Evolutionary conservation across 1,140 invertebrate genomes (phyloP), one percentile per base, ranked within the genome.

Genomic region (Caligus rogercresseyi): DNA sequence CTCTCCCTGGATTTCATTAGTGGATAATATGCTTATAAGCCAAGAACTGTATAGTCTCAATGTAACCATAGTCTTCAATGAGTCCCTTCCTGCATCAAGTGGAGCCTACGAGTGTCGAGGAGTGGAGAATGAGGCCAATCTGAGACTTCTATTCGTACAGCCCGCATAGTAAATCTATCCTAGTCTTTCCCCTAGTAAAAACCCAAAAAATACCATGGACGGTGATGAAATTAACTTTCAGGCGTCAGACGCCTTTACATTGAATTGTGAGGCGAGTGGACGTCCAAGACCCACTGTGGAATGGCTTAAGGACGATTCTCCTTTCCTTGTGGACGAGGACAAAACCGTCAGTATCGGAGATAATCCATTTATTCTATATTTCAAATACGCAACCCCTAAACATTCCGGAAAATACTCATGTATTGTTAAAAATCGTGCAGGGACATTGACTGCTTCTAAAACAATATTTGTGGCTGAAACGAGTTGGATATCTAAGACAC

Each of bases 361-460:
- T 15, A 56, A 21, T 14, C 19, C 19, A 18, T 25, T 21, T 21
- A 56, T 25, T 25, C 20, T 56, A 18, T 20, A 20, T 20, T 21
- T 56, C 54, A 56, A 56, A 14, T 56, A 56, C 24, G 54, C 54
- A 1, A 56, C 54, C 15, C 24, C 54, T 21, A 56, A 3, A 11
- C 20, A 60, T 3, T 53, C 57, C 3, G 57, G 57, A 19, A 19
- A 18, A 18, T 60, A 60, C 26, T 18, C 21, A 14, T 60, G 57
- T 60, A 2, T 1, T 2, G 24, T 16, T 31, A 3, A 1, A 3
- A 60, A 43, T 25, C 2, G 57, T 2, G 57, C 57, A 7, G 57
- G 57, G 2, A n/a, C 2, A 1, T 25, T 26, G 15, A 26, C 14
- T 1, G 57, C 20, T 2, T 60, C 24, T 20, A 56, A 21, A 21